Percentiles rank a stretch among this genome's conserved stretches.
Conservation (phyloP, 2,888 invertebrate genomes). For the Pimpla rufipes region DNA sequence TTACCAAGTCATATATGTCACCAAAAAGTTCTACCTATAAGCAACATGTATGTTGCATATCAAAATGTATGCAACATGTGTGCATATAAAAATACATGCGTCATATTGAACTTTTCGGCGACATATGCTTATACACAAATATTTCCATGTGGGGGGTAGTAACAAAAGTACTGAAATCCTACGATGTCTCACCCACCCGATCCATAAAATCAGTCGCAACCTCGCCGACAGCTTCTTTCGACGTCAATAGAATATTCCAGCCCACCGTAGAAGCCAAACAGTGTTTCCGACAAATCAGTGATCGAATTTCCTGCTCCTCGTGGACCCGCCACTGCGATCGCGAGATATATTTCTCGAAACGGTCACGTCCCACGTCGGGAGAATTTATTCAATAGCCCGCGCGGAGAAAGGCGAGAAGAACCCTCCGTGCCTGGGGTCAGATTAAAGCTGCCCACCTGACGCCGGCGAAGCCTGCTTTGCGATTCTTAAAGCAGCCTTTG, state of each 20-base stretch:
- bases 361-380: not conserved
- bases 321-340: not conserved
- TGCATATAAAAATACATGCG: too few species aligned
- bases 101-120: too few species aligned
- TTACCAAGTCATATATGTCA: too few species aligned
- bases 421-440: constrained; percentile 4
- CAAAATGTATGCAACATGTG: too few species aligned
- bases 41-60: too few species aligned
- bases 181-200: too few species aligned
- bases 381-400: constrained; percentile 30
- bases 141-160: too few species aligned
- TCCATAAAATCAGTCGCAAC: not conserved
- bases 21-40: too few species aligned
- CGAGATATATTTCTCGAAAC: constrained; percentile 6
- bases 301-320: not conserved
- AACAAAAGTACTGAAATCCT: too few species aligned
- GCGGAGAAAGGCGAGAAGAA: not conserved
- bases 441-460: constrained; percentile 29
- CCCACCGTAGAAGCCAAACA: not conserved
- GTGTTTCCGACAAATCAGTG: not conserved
- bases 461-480: not conserved
- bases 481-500: constrained; percentile 8
- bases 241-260: not conserved
- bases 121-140: too few species aligned
- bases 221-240: not conserved